Base-by-base conservation (phyloP, 2,797 vertebrate genomes). In the Neosalanx taihuensis region DNA sequence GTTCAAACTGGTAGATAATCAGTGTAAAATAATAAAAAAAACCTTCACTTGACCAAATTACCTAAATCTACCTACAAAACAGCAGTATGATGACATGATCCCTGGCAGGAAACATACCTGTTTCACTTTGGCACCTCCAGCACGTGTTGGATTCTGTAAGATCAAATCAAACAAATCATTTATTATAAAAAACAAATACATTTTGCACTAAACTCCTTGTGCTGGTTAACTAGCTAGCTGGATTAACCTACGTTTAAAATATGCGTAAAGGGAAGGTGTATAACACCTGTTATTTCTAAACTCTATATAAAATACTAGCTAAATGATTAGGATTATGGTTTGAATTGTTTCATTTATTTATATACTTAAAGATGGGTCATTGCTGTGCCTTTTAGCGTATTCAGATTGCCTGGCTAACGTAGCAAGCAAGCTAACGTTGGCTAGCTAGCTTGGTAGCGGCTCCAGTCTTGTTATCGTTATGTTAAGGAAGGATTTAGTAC, bases 41-140 rank as follows among this genome's bases (percentile, higher is more conserved):
- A 56, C 51, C 5, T 56, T n/a, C 23, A 29, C 29, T 60, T 13
- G 12, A 26, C 58, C 9, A 60, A 26, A 23, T 60, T 23, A 53
- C 23, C 1, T 60, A 4, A 13, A 26, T 20, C 20, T 60, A 29
- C 9, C 29, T 10, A 60, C 35, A 60, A 46, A 70, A 56, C 13
- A 46, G 41, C 41, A 46, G 7, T 46, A 46, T 46, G 41, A 13
- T 46, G 41, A 46, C 41, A 12, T 46, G 9, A 46, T 46, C 41
- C 12, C 9, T 46, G 13, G 13, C 9, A 46, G 41, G 31, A 56
- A 56, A 53, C 30, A 31, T 53, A 92, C 90, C 91, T 91, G 92
- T 90, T 88, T 92, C 90, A 81, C 87, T 90, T 85, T 91, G 91
- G 90, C 90, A 92, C 86, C 90, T 91, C 91, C 91, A 90, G 91